Evolutionary conservation across 2,888 invertebrate species (phyloP), one percentile per base, ranked within the genome.

Genomic region (Nomada fucata): DNA sequence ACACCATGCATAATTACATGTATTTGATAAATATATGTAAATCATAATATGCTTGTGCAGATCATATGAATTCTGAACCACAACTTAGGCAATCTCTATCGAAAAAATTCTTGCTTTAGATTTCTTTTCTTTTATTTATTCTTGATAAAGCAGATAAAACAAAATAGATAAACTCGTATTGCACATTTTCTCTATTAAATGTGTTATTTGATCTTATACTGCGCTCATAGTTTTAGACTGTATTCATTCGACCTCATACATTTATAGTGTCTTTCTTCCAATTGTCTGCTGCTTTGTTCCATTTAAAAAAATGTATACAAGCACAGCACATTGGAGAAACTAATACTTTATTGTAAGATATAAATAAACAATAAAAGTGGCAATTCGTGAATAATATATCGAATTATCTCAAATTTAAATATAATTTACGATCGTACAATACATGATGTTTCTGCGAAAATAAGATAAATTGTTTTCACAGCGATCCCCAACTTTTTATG

Each of bases 41-140:
- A 80, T 78, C 86, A 79, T 82, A 74, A 83, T 78, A 10, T 57
- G 64, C 68, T 82, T 57, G 55, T 77, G 59, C 68, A 61, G 69
- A 76, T 72, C 79, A 81, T 50, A 79, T 76, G 76, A 84, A 83
- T 86, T 84, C 61, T 89, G 87, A 86, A 83, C 86, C 87, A 59
- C 64, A 86, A 85, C 79, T 87, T 76, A 81, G 55, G 80, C 55
- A 18, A 47, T 50, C 1, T 18, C 70, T 20, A 57, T 57, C 23
- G 23, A 59, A 44, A 20, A 3, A 44, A 29, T 20, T 20, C 26
- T 59, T 11, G 15, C 57, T 2, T 15, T 11, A 7, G 36, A 0
- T 36, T 36, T 36, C 36, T 36, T 36, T 36, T 36, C 36, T 36
- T 36, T 36, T 36, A 36, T 36, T 36, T 36, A 36, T 63, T 74